Percentiles rank a stretch among this genome's conserved stretches.
Evolutionary conservation across 2,888 invertebrate genomes (phyloP).

Genomic region (Conus canariensis): DNA sequence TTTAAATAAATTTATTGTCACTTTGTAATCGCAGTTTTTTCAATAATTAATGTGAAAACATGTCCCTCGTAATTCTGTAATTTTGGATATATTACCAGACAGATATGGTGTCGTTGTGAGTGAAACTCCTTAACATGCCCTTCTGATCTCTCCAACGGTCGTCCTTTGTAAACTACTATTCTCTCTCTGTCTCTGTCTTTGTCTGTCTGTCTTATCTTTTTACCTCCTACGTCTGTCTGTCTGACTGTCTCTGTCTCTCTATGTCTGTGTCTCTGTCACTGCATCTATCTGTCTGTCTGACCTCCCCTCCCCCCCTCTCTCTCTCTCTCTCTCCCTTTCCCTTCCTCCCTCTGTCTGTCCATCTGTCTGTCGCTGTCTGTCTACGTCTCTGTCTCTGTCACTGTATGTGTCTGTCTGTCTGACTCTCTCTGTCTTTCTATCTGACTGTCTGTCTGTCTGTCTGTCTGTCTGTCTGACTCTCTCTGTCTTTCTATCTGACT

Average conservation of each 20-base stretch:
- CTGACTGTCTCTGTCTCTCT: neutral
- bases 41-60: too few relatives aligned
- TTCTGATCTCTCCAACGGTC: too few relatives aligned
- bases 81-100: too few relatives aligned
- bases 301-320: neutral
- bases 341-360: slow-evolving; percentile 4
- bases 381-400: slow-evolving; percentile 18
- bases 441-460: neutral
- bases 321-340: too few relatives aligned
- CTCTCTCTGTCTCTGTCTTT: neutral
- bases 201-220: neutral
- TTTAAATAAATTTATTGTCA: too few relatives aligned
- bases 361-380: slow-evolving; percentile 33
- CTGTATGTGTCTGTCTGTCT: slow-evolving; percentile 33
- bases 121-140: too few relatives aligned
- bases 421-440: neutral
- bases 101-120: too few relatives aligned
- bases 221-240: neutral
- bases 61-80: too few relatives aligned
- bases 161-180: too few relatives aligned
- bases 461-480: neutral
- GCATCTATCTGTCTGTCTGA: neutral
- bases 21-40: too few relatives aligned
- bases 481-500: too few relatives aligned
- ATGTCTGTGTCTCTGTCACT: too few relatives aligned